Conservation (phyloP, 2,888 invertebrate species). For the Onchidella celtica region DNA sequence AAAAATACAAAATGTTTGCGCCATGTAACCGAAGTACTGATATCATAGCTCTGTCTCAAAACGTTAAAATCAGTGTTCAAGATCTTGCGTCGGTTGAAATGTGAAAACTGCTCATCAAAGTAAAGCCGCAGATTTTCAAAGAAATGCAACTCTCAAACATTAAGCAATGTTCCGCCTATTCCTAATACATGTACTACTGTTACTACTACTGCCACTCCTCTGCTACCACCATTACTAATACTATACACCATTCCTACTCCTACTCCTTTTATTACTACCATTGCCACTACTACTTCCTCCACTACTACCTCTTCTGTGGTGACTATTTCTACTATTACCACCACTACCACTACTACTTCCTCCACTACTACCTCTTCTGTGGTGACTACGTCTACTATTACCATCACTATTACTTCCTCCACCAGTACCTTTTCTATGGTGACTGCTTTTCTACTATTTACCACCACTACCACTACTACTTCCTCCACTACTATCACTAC, state of each 20-base stretch:
- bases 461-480: not conserved
- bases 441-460: not conserved
- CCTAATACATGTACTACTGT: not conserved
- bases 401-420: not conserved
- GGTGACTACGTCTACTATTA: not conserved
- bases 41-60: too few species aligned
- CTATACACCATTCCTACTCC: too few species aligned
- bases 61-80: too few species aligned
- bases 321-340: not conserved
- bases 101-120: too few species aligned
- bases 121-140: too few species aligned
- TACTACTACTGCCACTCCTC: not conserved
- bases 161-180: too few species aligned
- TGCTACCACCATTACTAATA: too few species aligned
- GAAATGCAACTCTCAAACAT: too few species aligned
- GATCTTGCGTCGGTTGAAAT: too few species aligned
- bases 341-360: not conserved
- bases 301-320: not conserved
- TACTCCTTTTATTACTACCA: too few species aligned
- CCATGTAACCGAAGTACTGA: too few species aligned
- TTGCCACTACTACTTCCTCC: not conserved
- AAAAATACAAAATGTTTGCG: too few species aligned
- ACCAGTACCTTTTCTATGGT: not conserved
- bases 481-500: not conserved
- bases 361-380: not conserved